Percentiles rank a stretch among this genome's conserved stretches.
Evolutionary conservation across 92 coral and sea anemone species (phyloP).

Genomic region (Umimayanthus kanabou): DNA sequence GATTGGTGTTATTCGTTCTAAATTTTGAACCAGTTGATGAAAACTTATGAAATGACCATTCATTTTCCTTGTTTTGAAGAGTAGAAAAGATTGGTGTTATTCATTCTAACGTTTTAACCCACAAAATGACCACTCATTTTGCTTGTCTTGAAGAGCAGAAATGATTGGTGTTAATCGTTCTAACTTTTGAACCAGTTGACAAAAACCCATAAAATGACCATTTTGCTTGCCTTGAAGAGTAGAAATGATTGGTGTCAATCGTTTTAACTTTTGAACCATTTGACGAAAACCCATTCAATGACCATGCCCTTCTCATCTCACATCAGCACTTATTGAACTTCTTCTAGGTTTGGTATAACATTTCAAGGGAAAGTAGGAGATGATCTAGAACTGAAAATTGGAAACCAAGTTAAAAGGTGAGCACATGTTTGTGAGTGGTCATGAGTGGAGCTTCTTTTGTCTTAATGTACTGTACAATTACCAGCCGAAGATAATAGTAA

Average conservation of each 20-base stretch:
- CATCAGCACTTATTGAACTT: not conserved
- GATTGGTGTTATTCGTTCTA: not conserved
- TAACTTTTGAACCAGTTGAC: not conserved
- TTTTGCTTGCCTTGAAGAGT: not conserved
- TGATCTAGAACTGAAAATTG: constrained; percentile 78
- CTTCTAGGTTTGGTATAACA: constrained; percentile 84
- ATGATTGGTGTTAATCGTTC: not conserved
- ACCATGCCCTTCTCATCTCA: too few species aligned
- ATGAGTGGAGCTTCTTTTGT: not conserved
- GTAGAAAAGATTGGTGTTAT: not conserved
- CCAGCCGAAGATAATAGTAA: too few species aligned
- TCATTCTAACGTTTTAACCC: too few species aligned
- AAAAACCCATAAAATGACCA: not conserved
- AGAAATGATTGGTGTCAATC: not conserved
- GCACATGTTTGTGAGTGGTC: not conserved
- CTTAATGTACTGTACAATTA: too few species aligned
- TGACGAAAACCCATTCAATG: too few species aligned
- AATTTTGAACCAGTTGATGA: not conserved
- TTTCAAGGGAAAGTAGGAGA: constrained; percentile 88
- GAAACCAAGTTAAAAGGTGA: constrained; percentile 69
- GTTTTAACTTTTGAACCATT: not conserved
- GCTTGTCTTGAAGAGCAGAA: not conserved
- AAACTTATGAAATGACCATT: not conserved
- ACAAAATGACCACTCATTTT: too few species aligned
- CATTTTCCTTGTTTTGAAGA: not conserved